Base-by-base conservation (phyloP, 1,140 invertebrate species). In the Drosophila rhopaloa region DNA sequence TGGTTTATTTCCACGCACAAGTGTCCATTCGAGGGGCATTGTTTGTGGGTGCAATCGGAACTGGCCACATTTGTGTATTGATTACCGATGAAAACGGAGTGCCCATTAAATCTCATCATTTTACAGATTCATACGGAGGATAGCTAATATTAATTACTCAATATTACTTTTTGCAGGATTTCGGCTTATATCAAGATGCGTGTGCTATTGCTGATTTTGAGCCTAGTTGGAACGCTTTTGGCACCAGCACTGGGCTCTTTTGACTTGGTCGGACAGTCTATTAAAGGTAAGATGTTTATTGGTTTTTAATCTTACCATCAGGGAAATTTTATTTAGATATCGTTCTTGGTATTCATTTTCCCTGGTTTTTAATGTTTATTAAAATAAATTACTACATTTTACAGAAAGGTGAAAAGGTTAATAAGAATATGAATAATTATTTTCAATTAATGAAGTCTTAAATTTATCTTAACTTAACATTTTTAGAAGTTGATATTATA, bases 221-320 rank as follows among this genome's bases (percentile, higher is more conserved):
- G 29, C 32, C 48, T 88, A 38, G 29, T 63, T 16, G 35, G 67
- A 43, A 46, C 40, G 5, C 29, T 48, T 14, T 6, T 75, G 24
- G 48, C 24, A 11, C 41, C 62, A 29, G 58, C 48, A 32, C 14
- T 41, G 5, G 56, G 58, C 2, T 63, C 74, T 35, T 44, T 92
- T 56, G 80, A 90, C 43, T 58, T 85, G 35, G 51, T 32, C 19
- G 84, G 80, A 7, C 79, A 91, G 44, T 61, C 59, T 5, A 86
- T 79, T 11, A 86, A 90, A 76, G 82, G 86, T 90, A 53, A 72
- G 10, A 38, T 4, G 3, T 38, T 38, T 11, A 10, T 38, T 11
- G 10, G 11, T 11, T 38, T 11, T 38, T 10, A 11, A 11, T 3
- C 4, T 9, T 13, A 13, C 4, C 37, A 11, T 10, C 10, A 37